Evolutionary conservation across 2,113 vertebrate species (phyloP), one percentile per base, ranked within the genome.

Genomic region (Numenius arquata): DNA sequence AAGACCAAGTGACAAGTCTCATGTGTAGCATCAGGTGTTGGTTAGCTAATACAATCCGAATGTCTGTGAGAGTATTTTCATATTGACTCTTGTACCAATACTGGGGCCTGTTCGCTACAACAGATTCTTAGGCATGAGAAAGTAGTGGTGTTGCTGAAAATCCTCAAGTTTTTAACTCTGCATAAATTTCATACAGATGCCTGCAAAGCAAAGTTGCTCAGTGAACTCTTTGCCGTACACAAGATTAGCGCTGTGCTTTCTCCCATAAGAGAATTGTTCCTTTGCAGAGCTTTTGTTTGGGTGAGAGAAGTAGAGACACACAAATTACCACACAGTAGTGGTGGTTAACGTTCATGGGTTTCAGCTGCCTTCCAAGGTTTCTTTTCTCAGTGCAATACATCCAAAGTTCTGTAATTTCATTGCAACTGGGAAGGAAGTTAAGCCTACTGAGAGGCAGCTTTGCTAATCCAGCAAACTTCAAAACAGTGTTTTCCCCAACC

Each of bases 381-480:
- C 52, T 78, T 45, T 61, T 62, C 50, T 75, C 27, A 56, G 25
- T 22, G 27, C 77, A 74, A 2, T 25, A 19, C 55, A 15, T 79
- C 89, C 27, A 12, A 9, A 68, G n/a, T 48, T 58, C 48, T 80
- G 11, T 56, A 32, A 53, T 85, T 91, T 72, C 19, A 41, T 62
- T 82, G 48, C 65, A 63, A 8, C 59, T 79, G 85, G n/a, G n/a
- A 29, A 55, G 47, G 14, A 56, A 61, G 62, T n/a, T 36, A 48
- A n/a, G 29, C 23, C 70, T 30, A 3, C 8, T 30, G 59, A 62
- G 74, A 76, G 48, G 43, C 45, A 43, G 45, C 59, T 62, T 74
- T 89, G 65, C 77, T 87, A 92, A 65, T 89, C 52, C 52, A 90
- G 40, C 52, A 72, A 66, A 72, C 80, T 79, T 93, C 50, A 53